Evolutionary conservation across 2,888 invertebrate genomes (phyloP).

Genomic region (Tetanocera ferruginea): DNA sequence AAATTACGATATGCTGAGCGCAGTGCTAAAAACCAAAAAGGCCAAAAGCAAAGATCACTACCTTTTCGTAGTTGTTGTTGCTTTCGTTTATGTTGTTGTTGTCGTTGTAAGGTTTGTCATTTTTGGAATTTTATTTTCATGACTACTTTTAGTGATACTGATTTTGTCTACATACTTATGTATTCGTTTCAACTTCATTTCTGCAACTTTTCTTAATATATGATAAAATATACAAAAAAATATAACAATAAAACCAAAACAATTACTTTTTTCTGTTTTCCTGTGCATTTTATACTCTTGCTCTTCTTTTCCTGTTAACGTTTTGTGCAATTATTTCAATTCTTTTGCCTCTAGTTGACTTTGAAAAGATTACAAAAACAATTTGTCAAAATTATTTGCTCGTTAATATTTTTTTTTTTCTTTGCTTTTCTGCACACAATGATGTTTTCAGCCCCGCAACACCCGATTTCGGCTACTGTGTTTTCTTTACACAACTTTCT

Average conservation of each 20-base stretch:
- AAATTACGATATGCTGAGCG: too few relatives aligned
- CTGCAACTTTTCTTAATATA: conserved; percentile 4
- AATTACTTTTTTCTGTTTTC: not conserved
- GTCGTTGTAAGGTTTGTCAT: conserved; percentile 11
- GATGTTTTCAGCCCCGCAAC: not conserved
- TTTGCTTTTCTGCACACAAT: not conserved
- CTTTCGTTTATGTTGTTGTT: conserved; percentile 8
- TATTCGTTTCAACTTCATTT: not conserved
- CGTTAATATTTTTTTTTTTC: not conserved
- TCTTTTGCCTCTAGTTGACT: not conserved
- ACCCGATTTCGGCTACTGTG: not conserved
- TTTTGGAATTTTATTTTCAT: conserved; percentile 16
- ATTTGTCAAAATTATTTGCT: not conserved
- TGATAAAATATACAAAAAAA: not conserved
- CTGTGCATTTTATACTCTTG: not conserved
- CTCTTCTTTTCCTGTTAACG: not conserved
- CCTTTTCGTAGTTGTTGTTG: not conserved
- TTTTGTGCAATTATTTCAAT: not conserved
- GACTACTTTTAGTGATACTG: not conserved
- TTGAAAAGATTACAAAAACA: not conserved
- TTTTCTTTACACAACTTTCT: not conserved
- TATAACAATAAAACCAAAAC: not conserved
- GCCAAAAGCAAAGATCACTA: not conserved
- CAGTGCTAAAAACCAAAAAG: not conserved
- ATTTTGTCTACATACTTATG: not conserved